Percentiles rank a stretch among this genome's conserved stretches.
Evolutionary conservation across 92 coral and sea anemone species (phyloP).

Genomic region (Porites lobata): DNA sequence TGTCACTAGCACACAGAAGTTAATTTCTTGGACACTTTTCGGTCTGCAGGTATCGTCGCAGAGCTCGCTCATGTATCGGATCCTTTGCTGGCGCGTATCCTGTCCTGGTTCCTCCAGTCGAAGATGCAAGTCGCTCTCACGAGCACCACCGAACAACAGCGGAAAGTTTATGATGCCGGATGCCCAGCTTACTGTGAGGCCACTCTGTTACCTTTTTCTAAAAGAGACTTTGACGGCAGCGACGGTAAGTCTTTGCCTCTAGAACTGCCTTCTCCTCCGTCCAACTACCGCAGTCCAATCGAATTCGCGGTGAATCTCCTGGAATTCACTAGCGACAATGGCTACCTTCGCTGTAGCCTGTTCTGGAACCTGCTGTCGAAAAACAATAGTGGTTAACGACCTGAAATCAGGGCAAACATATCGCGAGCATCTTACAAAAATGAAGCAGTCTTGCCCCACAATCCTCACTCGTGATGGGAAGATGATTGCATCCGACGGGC

Average conservation of each 20-base stretch:
- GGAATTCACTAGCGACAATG: conserved; percentile 81
- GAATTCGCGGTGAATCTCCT: conserved; percentile 88
- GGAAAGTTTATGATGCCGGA: conserved; percentile 85
- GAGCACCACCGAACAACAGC: conserved; percentile 82
- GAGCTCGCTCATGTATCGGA: conserved; percentile 86
- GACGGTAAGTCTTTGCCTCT: conserved; percentile 78
- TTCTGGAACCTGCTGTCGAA: conserved; percentile 84
- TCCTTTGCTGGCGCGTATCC: conserved; percentile 72
- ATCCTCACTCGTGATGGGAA: conserved; percentile 87
- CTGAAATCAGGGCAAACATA: conserved; percentile 85
- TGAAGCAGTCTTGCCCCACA: conserved; percentile 85
- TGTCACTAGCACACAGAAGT: neutral
- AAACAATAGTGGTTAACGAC: conserved; percentile 84
- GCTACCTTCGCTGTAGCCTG: conserved; percentile 75
- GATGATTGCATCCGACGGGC: conserved; percentile 89
- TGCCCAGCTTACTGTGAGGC: conserved; percentile 89
- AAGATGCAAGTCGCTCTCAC: conserved; percentile 88
- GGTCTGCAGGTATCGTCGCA: conserved; percentile 76
- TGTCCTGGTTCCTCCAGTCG: conserved; percentile 85
- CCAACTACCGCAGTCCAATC: conserved; percentile 71
- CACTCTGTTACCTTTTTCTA: conserved; percentile 73
- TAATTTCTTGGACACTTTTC: neutral
- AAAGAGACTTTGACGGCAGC: conserved; percentile 77
- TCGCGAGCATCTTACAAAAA: conserved; percentile 82
- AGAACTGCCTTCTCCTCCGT: conserved; percentile 83